Conservation (phyloP, 2,888 invertebrate species). For the Rhorus exstirpatorius region DNA sequence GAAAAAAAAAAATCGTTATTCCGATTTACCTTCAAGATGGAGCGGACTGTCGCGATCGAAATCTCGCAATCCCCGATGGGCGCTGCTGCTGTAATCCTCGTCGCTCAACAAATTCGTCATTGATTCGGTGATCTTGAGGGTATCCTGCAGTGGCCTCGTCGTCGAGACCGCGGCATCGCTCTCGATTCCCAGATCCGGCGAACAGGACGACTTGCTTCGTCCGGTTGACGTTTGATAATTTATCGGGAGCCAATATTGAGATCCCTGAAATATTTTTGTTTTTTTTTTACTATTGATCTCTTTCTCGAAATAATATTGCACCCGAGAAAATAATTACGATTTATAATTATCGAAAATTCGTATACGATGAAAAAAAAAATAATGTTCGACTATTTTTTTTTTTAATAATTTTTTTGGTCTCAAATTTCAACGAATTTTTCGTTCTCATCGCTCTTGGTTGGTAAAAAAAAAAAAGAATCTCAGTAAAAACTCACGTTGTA, state of each 20-base stretch:
- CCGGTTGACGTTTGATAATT: conserved; percentile 80
- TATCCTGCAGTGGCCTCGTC: conserved; percentile 82
- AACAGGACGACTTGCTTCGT: conserved; percentile 86
- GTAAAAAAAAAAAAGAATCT: not conserved
- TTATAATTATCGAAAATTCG: no score
- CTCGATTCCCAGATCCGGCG: conserved; percentile 96
- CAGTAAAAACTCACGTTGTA: conserved; percentile 78
- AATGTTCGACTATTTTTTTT: no score
- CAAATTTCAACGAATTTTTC: not conserved
- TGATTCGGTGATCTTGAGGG: conserved; percentile 84
- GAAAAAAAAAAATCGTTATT: not conserved
- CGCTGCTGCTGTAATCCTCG: conserved; percentile 79
- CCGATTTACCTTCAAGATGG: conserved; percentile 81
- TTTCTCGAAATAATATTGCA: no score
- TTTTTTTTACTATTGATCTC: no score
- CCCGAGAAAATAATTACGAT: no score
- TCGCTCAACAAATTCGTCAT: conserved; percentile 84
- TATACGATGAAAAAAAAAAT: no score
- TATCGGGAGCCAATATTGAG: conserved; percentile 82
- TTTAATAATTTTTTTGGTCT: no score
- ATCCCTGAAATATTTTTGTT: conserved; percentile 73
- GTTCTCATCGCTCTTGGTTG: not conserved
- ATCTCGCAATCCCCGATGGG: conserved; percentile 76
- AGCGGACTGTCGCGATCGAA: conserved; percentile 82
- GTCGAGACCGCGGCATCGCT: conserved; percentile 88